Evolutionary conservation across 2,797 vertebrate genomes (phyloP).

Genomic region (Enteromius paludinosus): DNA sequence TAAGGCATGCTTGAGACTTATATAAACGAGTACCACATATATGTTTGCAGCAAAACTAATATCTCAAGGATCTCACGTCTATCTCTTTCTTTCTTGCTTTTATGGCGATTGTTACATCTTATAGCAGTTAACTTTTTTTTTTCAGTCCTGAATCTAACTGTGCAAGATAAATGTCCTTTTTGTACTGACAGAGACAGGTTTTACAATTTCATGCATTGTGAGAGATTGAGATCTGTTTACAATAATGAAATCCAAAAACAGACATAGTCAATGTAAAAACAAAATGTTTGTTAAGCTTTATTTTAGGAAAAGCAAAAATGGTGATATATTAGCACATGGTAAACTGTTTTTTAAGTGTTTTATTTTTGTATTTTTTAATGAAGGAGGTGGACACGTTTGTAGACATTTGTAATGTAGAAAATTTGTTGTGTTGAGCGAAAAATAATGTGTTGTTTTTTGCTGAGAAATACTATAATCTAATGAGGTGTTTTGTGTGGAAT

Average conservation of each 20-base stretch:
- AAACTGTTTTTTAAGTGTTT: not conserved
- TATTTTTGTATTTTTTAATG: not conserved
- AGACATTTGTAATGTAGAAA: not conserved
- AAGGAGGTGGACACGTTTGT: not conserved
- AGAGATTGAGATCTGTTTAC: not conserved
- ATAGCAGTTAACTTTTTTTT: not conserved
- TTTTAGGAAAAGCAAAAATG: not conserved
- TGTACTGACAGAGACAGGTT: not conserved
- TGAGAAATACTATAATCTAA: not conserved
- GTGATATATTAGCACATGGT: not conserved
- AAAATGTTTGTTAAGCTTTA: not conserved
- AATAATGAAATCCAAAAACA: too few species aligned
- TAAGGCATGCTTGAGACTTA: not conserved
- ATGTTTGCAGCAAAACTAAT: not conserved
- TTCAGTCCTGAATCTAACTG: not conserved
- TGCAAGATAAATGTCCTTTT: not conserved
- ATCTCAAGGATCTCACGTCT: not conserved
- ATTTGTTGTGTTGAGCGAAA: not conserved
- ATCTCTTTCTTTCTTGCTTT: not conserved
- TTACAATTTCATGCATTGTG: not conserved
- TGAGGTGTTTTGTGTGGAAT: not conserved
- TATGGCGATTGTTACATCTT: not conserved
- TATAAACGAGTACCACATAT: not conserved
- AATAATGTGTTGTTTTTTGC: not conserved
- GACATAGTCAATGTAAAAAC: too few species aligned